Evolutionary conservation across 2,888 invertebrate genomes (phyloP).

Genomic region (Busseola fusca): DNA sequence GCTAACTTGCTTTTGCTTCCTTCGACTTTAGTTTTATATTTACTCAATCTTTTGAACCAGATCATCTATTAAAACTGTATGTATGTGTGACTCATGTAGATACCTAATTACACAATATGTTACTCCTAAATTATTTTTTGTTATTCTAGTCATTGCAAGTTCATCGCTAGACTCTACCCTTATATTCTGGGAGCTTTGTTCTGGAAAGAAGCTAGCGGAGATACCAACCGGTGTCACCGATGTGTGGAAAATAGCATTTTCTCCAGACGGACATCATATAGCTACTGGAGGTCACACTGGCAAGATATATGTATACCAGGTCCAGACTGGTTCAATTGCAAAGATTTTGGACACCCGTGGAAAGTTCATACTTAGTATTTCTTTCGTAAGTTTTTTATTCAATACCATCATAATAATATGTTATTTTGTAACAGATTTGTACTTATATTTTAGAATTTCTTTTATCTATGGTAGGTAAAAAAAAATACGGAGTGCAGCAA

Average conservation of each 20-base stretch:
- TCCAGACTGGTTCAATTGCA: slow-evolving; percentile 94
- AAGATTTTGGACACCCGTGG: slow-evolving; percentile 96
- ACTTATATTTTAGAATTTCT: no score
- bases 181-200: slow-evolving; percentile 96
- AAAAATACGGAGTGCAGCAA: no score
- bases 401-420: neutral
- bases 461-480: no score
- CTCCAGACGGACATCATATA: slow-evolving; percentile 96
- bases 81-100: neutral
- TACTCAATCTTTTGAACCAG: neutral
- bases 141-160: slow-evolving; percentile 92
- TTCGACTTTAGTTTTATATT: neutral
- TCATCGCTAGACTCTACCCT: slow-evolving; percentile 97
- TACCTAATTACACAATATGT: neutral
- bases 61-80: neutral
- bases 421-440: neutral
- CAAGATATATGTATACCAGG: slow-evolving; percentile 95
- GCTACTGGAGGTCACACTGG: slow-evolving; percentile 97
- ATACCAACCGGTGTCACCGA: slow-evolving; percentile 96
- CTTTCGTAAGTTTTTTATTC: slow-evolving; percentile 92
- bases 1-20: neutral
- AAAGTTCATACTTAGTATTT: slow-evolving; percentile 97
- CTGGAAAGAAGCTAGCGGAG: slow-evolving; percentile 94
- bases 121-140: neutral
- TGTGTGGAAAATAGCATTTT: slow-evolving; percentile 98